Percentiles rank a stretch among this genome's conserved stretches.
Evolutionary conservation across 2,113 vertebrate species (phyloP).

Genomic region (Progne subis): DNA sequence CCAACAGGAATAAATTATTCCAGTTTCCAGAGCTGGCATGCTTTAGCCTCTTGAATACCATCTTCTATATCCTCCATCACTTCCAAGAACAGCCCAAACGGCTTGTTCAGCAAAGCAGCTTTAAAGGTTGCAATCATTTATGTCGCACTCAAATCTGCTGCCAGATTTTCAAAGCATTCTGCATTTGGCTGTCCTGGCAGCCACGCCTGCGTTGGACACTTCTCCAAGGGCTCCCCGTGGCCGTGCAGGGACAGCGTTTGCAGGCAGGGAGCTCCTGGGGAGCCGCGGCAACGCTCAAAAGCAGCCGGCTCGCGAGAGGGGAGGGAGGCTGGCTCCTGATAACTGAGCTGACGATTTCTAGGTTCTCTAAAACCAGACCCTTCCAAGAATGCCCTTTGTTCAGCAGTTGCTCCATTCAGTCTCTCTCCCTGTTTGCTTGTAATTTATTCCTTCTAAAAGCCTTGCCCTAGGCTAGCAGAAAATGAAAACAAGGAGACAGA

Average conservation of each 20-base stretch:
- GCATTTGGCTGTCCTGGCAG: background rate
- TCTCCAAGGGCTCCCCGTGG: background rate
- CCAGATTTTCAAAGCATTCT: background rate
- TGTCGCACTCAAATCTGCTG: background rate
- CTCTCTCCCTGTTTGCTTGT: constrained; percentile 62
- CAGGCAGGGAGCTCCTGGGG: background rate
- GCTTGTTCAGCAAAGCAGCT: background rate
- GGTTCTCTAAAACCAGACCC: constrained; percentile 46
- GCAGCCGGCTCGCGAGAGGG: background rate
- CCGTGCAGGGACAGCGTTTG: background rate
- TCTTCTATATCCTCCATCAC: background rate
- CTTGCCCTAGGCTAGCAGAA: constrained; percentile 68
- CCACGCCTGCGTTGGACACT: background rate
- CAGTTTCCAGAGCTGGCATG: background rate
- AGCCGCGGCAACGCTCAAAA: background rate
- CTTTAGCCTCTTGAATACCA: background rate
- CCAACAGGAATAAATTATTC: constrained; percentile 26
- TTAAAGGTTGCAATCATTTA: constrained; percentile 20
- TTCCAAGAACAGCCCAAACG: background rate
- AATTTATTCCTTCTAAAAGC: constrained; percentile 67
- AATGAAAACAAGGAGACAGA: constrained; percentile 70
- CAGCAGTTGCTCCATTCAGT: constrained; percentile 49
- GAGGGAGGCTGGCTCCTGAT: constrained; percentile 1
- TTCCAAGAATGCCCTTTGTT: constrained; percentile 69
- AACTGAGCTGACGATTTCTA: constrained; percentile 55